Conservation (phyloP, 2,888 invertebrate genomes). For the Drosophila helvetica region DNA sequence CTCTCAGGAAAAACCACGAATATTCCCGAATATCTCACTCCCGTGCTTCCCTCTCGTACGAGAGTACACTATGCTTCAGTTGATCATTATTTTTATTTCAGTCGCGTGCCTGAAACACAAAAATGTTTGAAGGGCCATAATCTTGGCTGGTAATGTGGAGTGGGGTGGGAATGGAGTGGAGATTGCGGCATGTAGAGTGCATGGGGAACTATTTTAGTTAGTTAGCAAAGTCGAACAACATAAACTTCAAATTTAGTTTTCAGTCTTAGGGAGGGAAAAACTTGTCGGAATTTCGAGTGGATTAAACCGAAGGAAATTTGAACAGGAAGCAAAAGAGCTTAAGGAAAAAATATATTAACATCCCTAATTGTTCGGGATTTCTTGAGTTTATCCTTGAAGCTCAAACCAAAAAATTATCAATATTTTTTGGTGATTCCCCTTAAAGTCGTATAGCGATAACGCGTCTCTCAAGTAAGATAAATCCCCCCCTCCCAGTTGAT, state of each 20-base stretch:
- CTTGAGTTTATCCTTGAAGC: no score
- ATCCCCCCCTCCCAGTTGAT: conserved; percentile 6
- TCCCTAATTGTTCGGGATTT: no score
- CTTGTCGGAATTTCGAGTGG: not conserved
- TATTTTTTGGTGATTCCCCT: not conserved
- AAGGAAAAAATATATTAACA: not conserved
- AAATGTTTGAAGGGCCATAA: conserved; percentile 40
- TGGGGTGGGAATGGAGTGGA: not conserved
- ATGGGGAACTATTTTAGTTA: conserved; percentile 17
- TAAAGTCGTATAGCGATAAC: not conserved
- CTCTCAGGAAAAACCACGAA: conserved; percentile 35
- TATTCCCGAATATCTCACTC: not conserved
- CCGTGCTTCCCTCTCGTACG: not conserved
- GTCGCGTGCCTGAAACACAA: conserved; percentile 66
- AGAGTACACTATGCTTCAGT: conserved; percentile 7
- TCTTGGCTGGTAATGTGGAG: not conserved
- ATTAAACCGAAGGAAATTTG: not conserved
- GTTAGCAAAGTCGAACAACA: conserved; percentile 13
- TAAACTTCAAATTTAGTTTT: conserved; percentile 19
- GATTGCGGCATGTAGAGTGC: not conserved
- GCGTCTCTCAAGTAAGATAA: not conserved
- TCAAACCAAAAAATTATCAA: no score
- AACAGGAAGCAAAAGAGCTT: not conserved
- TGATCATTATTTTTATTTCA: conserved; percentile 69
- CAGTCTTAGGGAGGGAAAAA: not conserved